Percentiles rank a stretch among this genome's conserved stretches.
Conservation (phyloP, 2,797 vertebrate genomes). For the Prionace glauca region DNA sequence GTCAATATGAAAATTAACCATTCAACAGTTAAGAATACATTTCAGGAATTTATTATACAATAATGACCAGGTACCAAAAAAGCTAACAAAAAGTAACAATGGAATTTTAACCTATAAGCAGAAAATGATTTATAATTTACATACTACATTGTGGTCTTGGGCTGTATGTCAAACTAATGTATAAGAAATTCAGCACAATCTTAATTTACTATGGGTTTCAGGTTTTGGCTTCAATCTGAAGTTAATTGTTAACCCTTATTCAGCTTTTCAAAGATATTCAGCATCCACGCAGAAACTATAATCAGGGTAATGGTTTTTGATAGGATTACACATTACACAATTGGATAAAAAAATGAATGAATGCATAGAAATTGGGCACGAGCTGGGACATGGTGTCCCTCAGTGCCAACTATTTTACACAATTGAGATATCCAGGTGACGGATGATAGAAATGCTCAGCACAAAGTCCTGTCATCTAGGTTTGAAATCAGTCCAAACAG, state of each 20-base stretch:
- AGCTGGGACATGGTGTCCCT: not conserved
- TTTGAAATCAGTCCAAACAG: not conserved
- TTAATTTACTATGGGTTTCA: not conserved
- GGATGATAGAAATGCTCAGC: not conserved
- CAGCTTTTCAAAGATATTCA: not conserved
- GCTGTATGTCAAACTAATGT: not conserved
- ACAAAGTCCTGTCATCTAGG: not conserved
- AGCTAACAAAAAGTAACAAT: not conserved
- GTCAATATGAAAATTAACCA: not conserved
- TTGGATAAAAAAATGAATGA: not conserved
- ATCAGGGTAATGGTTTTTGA: not conserved
- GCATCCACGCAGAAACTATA: not conserved
- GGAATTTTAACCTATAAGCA: not conserved
- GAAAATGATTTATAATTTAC: not conserved
- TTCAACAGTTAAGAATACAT: not conserved
- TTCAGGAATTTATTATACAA: not conserved
- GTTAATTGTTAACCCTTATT: not conserved
- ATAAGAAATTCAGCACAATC: not conserved
- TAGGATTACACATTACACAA: not conserved
- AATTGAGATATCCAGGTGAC: not conserved
- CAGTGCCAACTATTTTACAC: not conserved
- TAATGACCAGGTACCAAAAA: not conserved
- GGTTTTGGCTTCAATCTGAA: too few relatives aligned
- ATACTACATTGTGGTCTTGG: not conserved
- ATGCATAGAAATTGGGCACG: not conserved